A percentile compares a stretch with the other conserved stretches of the same genome.
Conservation (phyloP, 1,140 invertebrate species). For the Drosophila gunungcola region DNA sequence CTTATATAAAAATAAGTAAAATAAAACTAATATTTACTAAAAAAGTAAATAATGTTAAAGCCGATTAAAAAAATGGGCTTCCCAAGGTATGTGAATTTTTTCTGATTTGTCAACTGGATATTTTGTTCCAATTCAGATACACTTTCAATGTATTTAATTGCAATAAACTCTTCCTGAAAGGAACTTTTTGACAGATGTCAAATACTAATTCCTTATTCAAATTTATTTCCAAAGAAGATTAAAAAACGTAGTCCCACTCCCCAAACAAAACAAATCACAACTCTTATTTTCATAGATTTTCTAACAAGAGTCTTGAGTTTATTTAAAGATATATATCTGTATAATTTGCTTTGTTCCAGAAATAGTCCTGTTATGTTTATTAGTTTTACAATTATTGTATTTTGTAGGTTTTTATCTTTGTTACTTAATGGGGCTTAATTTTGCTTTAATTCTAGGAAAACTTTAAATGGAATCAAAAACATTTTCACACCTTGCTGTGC, state of each 20-base stretch:
- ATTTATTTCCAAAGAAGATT: not conserved
- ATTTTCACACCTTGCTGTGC: conserved; percentile 38
- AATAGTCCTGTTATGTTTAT: conserved; percentile 71
- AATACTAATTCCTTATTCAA: too few relatives aligned
- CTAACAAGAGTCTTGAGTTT: conserved; percentile 82
- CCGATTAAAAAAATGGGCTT: too few relatives aligned
- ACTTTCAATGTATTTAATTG: not conserved
- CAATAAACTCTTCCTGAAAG: not conserved
- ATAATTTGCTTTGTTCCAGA: conserved; percentile 73
- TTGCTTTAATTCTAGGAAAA: conserved; percentile 65
- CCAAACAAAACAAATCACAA: not conserved
- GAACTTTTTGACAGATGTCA: not conserved
- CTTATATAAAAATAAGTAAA: conserved; percentile 26
- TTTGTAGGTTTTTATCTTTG: conserved; percentile 49
- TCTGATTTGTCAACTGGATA: not conserved
- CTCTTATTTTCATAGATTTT: conserved; percentile 53
- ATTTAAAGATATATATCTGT: conserved; percentile 80
- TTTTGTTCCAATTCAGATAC: not conserved
- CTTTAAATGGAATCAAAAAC: conserved; percentile 80
- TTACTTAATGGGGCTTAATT: conserved; percentile 38
- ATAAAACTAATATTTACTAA: conserved; percentile 30
- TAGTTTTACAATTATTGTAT: conserved; percentile 80
- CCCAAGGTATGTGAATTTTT: not conserved
- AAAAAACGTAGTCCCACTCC: not conserved
- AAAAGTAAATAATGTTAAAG: not conserved